Evolutionary conservation across 2,888 invertebrate genomes (phyloP).

Genomic region (Rotaria sp.): DNA sequence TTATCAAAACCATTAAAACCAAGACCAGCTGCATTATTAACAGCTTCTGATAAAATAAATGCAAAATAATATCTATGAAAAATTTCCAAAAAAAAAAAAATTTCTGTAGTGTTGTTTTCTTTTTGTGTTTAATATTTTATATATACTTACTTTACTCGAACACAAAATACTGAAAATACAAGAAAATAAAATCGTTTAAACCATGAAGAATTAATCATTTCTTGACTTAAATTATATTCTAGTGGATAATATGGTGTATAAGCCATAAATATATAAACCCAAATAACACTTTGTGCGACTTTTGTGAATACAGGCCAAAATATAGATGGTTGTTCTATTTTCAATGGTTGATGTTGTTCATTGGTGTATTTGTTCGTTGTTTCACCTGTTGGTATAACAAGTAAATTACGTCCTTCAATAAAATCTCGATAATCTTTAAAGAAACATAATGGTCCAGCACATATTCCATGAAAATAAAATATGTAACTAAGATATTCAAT

Average conservation of each 20-base stretch:
- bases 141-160: not conserved
- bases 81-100: too few relatives aligned
- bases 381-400: not conserved
- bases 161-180: not conserved
- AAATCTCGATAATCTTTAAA: constrained; percentile 46
- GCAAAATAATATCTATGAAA: constrained; percentile 40
- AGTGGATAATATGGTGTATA: not conserved
- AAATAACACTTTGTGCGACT: not conserved
- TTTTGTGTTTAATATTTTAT: too few relatives aligned
- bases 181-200: not conserved
- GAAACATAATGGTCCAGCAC: constrained; percentile 47
- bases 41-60: constrained; percentile 37
- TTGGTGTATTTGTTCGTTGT: not conserved
- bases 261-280: not conserved
- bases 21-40: constrained; percentile 41
- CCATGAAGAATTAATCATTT: not conserved
- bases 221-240: not conserved
- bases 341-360: not conserved
- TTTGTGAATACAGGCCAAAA: constrained; percentile 15
- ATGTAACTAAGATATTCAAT: constrained; percentile 72
- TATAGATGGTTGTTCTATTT: not conserved
- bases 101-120: too few relatives aligned
- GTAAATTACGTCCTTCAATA: constrained; percentile 44
- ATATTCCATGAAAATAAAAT: constrained; percentile 47
- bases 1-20: constrained; percentile 41